Evolutionary conservation across 1,140 invertebrate genomes (phyloP).

Genomic region (Achroia grisella): DNA sequence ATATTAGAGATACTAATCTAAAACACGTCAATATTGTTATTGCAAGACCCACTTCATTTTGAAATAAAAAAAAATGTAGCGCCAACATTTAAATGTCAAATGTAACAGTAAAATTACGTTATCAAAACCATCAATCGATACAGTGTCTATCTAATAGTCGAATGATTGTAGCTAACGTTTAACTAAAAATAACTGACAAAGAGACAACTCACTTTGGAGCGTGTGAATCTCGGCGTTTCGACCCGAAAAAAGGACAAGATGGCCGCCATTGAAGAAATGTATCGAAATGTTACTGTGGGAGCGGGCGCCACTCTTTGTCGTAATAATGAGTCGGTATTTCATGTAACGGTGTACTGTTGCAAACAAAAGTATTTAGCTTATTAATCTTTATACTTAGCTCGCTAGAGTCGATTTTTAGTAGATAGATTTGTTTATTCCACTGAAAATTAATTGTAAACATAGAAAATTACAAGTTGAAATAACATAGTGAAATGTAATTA

Average conservation of each 20-base stretch:
- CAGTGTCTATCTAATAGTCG: constrained; percentile 14
- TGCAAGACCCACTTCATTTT: background rate
- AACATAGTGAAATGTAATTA: too few species aligned
- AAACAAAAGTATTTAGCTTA: too few species aligned
- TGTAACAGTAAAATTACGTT: constrained; percentile 15
- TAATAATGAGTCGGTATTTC: constrained; percentile 37
- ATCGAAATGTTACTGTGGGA: constrained; percentile 41
- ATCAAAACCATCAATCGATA: constrained; percentile 26
- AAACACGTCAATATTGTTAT: background rate
- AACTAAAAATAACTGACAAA: constrained; percentile 17
- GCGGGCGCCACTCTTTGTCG: constrained; percentile 41
- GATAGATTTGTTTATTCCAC: too few species aligned
- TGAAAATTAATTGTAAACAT: too few species aligned
- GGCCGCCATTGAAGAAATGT: constrained; percentile 45
- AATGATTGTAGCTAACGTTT: constrained; percentile 13
- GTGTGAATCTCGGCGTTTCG: constrained; percentile 41
- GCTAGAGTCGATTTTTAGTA: too few species aligned
- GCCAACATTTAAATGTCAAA: constrained; percentile 1
- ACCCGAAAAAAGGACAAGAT: constrained; percentile 22
- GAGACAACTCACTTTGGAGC: constrained; percentile 33
- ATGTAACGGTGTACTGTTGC: constrained; percentile 23
- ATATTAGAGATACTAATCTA: too few species aligned
- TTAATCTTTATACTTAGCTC: too few species aligned
- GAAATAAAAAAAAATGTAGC: background rate
- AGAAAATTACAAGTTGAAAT: too few species aligned